A percentile compares a stretch with the other conserved stretches of the same genome.
These are phyloP conservation scores for Trissolcus basalis DNA, from an alignment of 1,140 invertebrate genomes.

Conservation along the genomic window DNA sequence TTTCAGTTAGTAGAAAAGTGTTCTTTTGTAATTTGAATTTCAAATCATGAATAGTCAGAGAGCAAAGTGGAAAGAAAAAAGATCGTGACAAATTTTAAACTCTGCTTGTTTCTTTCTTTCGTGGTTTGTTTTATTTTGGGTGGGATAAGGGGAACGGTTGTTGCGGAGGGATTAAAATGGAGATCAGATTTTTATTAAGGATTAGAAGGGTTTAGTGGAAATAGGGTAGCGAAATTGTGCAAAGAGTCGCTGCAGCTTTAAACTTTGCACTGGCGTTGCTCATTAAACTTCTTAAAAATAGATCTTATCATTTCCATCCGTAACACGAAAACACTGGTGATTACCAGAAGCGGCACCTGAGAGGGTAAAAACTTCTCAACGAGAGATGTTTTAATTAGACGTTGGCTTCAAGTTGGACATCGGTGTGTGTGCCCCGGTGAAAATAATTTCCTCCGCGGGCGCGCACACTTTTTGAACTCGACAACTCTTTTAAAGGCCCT, in stretches of 20 bases:
- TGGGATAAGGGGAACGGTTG: too few species aligned
- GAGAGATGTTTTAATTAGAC: slow-evolving; percentile 44
- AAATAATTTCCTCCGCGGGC: slow-evolving; percentile 33
- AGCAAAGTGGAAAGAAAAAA: too few species aligned
- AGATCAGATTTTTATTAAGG: too few species aligned
- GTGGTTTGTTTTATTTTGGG: too few species aligned
- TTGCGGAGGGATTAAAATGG: too few species aligned
- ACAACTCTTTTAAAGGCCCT: slow-evolving; percentile 33
- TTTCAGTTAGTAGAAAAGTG: too few species aligned
- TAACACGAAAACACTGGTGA: slow-evolving; percentile 27
- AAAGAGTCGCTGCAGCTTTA: background rate
- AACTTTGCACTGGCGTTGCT: background rate
- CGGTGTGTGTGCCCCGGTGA: slow-evolving; percentile 26
- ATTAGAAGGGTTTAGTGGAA: too few species aligned
- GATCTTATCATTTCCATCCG: slow-evolving; percentile 23
- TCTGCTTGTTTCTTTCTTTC: too few species aligned
- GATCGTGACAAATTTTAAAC: too few species aligned
- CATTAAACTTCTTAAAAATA: slow-evolving; percentile 16
- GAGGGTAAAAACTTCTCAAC: slow-evolving; percentile 21
- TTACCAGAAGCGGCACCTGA: slow-evolving; percentile 18
- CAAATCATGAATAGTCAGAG: too few species aligned
- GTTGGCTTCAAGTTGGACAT: slow-evolving; percentile 30
- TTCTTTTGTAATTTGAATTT: too few species aligned
- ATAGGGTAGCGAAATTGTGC: too few species aligned
- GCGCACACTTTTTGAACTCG: slow-evolving; percentile 41